These are phyloP conservation scores for Hylomyscus alleni DNA, from an alignment of 2,797 vertebrate species.

Conservation along the genomic window DNA sequence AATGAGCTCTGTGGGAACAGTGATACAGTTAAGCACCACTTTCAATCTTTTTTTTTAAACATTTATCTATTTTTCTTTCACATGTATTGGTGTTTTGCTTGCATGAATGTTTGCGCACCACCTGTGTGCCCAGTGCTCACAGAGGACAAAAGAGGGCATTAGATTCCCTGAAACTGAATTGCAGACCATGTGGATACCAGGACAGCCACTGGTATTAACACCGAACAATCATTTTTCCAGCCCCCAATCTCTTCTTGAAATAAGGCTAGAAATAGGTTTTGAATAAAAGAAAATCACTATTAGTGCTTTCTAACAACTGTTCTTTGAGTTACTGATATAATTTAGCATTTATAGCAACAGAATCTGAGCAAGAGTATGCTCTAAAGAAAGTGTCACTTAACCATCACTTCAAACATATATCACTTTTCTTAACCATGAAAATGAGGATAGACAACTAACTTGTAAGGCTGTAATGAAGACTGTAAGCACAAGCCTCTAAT, in stretches of 20 bases:
- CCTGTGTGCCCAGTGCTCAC: background rate
- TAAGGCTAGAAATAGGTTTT: conserved; percentile 35
- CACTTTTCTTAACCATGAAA: conserved; percentile 39
- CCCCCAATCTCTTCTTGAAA: background rate
- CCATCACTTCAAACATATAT: background rate
- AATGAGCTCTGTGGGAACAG: conserved; percentile 20
- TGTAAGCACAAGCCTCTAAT: background rate
- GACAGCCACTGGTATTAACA: background rate
- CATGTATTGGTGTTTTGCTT: background rate
- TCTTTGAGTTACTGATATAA: conserved; percentile 59
- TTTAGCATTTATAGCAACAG: background rate
- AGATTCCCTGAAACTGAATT: background rate
- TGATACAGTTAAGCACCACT: background rate
- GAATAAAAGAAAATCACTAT: conserved; percentile 32
- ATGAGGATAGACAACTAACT: conserved; percentile 23
- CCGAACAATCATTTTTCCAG: background rate
- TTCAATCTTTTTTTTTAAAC: background rate
- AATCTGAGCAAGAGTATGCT: background rate
- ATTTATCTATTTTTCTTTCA: background rate
- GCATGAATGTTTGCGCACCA: background rate
- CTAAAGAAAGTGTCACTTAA: conserved; percentile 33
- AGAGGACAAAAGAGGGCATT: background rate
- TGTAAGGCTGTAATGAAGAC: conserved; percentile 32
- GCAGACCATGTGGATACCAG: background rate
- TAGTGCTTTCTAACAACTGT: background rate